Evolutionary conservation across 2,888 invertebrate species (phyloP), one percentile per base, ranked within the genome.

Genomic region (Epirrhoe tristata): DNA sequence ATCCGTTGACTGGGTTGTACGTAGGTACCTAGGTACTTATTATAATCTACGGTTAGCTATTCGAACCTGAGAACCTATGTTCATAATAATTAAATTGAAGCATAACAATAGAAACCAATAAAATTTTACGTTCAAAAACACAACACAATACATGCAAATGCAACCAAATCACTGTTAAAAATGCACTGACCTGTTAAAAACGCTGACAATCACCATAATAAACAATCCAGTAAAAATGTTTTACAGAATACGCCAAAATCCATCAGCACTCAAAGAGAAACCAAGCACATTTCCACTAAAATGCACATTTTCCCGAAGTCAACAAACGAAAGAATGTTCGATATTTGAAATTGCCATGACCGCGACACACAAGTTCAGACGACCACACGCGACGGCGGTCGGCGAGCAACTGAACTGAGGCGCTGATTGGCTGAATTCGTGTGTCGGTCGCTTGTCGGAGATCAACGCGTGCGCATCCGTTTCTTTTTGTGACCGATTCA

Each of bases 171-270:
- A 67, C 69, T 59, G 56, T 68, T 71, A 16, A 72, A 69, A 70
- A 74, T 71, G 64, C 70, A 87, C 91, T 87, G 80, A 93, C 93
- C 93, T 93, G 88, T 90, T 93, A 83, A 93, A 93, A 81, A 93
- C 93, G 84, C 93, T 88, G 84, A 93, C 92, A 82, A 93, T 93
- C 84, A 93, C 93, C 93, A 93, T 93, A 87, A 83, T 92, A 87
- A 89, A 89, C 83, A 89, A 91, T 91, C 92, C 91, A 85, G 81
- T 73, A 75, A 74, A 75, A 78, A 77, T 78, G 77, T 78, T 74
- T 80, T 72, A 74, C 74, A 77, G 78, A 77, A 75, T 75, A 77
- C 57, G 74, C 32, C 62, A 77, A 62, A 83, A 87, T 88, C 83
- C 81, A 83, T 88, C 70, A 86, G 81, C 81, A 83, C 79, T 72